Evolutionary conservation across 2,888 invertebrate genomes (phyloP), one percentile per base, ranked within the genome.

Genomic region (Suillia variegata): DNA sequence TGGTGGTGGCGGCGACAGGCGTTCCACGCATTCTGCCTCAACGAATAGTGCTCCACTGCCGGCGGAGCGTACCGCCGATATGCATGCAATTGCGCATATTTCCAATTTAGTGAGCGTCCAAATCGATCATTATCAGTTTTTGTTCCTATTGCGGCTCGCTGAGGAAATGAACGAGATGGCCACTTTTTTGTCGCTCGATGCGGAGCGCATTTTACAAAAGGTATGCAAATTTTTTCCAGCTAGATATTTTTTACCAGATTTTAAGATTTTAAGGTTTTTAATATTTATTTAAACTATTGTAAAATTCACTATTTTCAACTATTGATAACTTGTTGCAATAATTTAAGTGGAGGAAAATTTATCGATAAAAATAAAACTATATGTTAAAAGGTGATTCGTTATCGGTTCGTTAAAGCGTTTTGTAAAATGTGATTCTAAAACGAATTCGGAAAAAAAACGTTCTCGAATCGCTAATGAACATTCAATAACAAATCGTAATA

Each of bases 71-170:
- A 74, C 74, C 64, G 89, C 90, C 10, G 89, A 91, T 68, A 87
- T 94, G 66, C 92, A 93, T 82, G 87, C 91, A 22, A 86, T 96
- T 53, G 90, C 91, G 0, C 89, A 94, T 73, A 89, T 95, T 54
- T 88, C 90, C 54, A 93, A 93, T 73, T 85, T 96, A 74, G 89
- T 96, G 54, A 93, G 93, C 66, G 85, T 95, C 2, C 96, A 97
- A 82, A 85, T 98, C 62, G 96, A 95, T 84, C 96, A 96, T 81
- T 95, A 93, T 82, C 96, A 97, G 83, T 91, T 91, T 83, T 85
- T 96, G 69, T 96, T 97, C 83, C 85, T 97, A 55, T 82, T 96
- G 80, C 85, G 96, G 55, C 85, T 95, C 70, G 85, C 92, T 21
- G 96, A 97, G 81, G 87, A 90, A 52, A 81, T 94, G 31, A 86